A percentile compares a stretch with the other conserved stretches of the same genome.
Evolutionary conservation across 2,113 vertebrate genomes (phyloP).

Genomic region (Mobula birostris): DNA sequence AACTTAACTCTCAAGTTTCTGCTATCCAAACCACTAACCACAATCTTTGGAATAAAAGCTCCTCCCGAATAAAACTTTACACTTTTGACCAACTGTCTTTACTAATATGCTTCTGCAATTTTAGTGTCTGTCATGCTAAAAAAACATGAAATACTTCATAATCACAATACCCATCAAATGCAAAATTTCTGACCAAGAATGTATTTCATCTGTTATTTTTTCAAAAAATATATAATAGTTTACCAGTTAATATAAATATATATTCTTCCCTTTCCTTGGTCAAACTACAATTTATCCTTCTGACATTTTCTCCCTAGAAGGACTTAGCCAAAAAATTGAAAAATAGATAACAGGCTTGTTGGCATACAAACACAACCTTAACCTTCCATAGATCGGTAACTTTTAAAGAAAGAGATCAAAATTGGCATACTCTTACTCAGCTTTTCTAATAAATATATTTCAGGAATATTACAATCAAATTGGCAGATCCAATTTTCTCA

Average conservation of each 20-base stretch:
- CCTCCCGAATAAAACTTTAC: background rate
- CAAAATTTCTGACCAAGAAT: background rate
- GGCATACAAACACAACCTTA: too few relatives aligned
- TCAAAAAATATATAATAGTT: too few relatives aligned
- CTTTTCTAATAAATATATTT: background rate
- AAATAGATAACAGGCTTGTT: background rate
- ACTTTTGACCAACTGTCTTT: background rate
- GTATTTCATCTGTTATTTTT: background rate
- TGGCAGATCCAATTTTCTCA: too few relatives aligned
- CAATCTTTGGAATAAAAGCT: background rate
- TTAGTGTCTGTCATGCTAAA: background rate
- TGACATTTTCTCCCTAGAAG: background rate
- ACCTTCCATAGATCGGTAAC: background rate
- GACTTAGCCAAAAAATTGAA: background rate
- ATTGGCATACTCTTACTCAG: background rate
- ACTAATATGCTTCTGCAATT: background rate
- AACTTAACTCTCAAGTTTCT: background rate
- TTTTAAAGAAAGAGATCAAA: background rate
- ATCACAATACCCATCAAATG: background rate
- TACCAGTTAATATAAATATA: too few relatives aligned
- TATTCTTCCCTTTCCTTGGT: background rate
- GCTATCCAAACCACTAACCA: background rate
- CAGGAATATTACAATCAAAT: background rate
- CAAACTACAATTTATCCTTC: background rate
- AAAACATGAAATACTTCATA: background rate